A percentile compares a stretch with the other conserved stretches of the same genome.
phyloP scores from a whole-genome alignment of 1,140 invertebrate genomes.

The Pristionchus pacificus region DNA sequence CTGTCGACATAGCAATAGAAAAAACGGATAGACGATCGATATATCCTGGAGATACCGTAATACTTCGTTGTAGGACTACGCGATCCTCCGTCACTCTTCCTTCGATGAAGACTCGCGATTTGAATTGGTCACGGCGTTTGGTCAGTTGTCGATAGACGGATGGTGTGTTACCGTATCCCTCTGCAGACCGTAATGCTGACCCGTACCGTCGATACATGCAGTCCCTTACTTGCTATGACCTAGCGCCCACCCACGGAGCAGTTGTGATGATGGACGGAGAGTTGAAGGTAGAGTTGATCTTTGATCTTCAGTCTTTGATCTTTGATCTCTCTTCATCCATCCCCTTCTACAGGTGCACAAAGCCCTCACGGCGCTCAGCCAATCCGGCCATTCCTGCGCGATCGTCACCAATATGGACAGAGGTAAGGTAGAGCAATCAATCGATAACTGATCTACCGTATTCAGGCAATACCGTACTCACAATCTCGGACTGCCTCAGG shows the following conservation, averaged over 20 bases:
- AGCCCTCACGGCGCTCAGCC: constrained; percentile 23
- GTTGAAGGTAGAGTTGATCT: constrained; percentile 1
- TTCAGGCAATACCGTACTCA: constrained; percentile 25
- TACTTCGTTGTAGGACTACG: constrained; percentile 26
- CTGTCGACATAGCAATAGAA: too few species aligned
- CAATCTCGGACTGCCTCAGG: constrained; percentile 24
- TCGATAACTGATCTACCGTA: background rate
- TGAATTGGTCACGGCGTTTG: constrained; percentile 27
- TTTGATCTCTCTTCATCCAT: too few species aligned
- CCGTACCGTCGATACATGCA: constrained; percentile 33
- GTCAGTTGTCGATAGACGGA: constrained; percentile 10
- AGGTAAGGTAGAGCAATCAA: constrained; percentile 1
- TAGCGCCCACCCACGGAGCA: constrained; percentile 20
- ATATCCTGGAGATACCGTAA: too few species aligned
- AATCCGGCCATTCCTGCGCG: constrained; percentile 20
- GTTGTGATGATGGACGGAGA: constrained; percentile 28
- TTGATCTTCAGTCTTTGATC: too few species aligned
- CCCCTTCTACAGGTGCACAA: constrained; percentile 27
- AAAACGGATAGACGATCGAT: too few species aligned
- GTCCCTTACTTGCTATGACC: constrained; percentile 25
- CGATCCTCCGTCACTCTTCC: constrained; percentile 23
- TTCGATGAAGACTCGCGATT: constrained; percentile 10
- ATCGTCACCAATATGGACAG: constrained; percentile 21
- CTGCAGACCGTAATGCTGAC: constrained; percentile 25
- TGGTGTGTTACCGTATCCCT: background rate